Evolutionary conservation across 2,113 vertebrate species (phyloP).

Genomic region (Abramis brama): DNA sequence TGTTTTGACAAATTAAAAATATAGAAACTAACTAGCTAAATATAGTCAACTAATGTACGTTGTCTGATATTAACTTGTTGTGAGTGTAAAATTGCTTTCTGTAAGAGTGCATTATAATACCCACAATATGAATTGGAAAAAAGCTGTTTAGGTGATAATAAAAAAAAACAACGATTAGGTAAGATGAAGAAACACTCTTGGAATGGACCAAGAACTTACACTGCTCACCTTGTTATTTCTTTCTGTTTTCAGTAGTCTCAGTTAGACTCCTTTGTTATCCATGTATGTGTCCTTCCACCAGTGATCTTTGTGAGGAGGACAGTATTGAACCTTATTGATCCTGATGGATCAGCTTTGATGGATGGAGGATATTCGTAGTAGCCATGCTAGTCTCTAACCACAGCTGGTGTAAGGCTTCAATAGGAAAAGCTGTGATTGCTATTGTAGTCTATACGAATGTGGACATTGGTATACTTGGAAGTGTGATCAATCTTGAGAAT

Average conservation of each 20-base stretch:
- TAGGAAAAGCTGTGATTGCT: neutral
- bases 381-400: conserved; percentile 4
- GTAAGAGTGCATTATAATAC: neutral
- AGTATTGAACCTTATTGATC: conserved; percentile 35
- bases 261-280: conserved; percentile 7
- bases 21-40: neutral
- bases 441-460: neutral
- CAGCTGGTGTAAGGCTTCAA: conserved; percentile 9
- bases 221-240: neutral
- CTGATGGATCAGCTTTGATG: conserved; percentile 27
- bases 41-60: neutral
- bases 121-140: neutral
- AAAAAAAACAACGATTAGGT: too few relatives aligned
- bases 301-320: conserved; percentile 13
- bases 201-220: neutral
- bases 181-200: neutral
- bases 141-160: neutral
- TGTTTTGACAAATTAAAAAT: neutral
- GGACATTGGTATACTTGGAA: neutral
- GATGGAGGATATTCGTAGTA: neutral
- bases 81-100: neutral
- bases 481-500: neutral
- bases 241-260: conserved; percentile 13
- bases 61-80: neutral
- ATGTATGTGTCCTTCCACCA: neutral